A percentile compares a stretch with the other conserved stretches of the same genome.
Conservation (phyloP, 2,797 vertebrate genomes). For the Thripadectes ignobilis region DNA sequence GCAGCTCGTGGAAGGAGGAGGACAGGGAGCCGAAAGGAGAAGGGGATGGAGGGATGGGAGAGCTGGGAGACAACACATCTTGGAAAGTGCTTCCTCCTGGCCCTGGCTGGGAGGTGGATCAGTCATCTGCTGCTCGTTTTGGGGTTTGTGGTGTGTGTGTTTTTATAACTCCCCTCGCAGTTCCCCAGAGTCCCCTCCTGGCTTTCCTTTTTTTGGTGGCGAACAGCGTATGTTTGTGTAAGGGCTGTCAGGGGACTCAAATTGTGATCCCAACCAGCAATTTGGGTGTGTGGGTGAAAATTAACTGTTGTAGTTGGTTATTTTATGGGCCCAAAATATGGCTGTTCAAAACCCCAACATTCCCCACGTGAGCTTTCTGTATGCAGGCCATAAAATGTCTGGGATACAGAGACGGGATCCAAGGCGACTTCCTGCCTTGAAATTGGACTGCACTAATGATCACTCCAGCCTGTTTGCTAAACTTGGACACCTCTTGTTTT, state of each 20-base stretch:
- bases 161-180: conserved; percentile 36
- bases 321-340: conserved; percentile 72
- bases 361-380: conserved; percentile 45
- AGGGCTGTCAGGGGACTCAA: conserved; percentile 59
- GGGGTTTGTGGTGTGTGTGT: neutral
- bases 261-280: conserved; percentile 66
- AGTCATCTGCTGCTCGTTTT: conserved; percentile 55
- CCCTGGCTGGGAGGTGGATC: conserved; percentile 50
- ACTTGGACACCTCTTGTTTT: conserved; percentile 67
- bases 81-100: conserved; percentile 8
- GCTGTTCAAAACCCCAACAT: conserved; percentile 66
- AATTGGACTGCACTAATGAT: conserved; percentile 64
- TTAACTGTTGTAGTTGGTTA: conserved; percentile 69
- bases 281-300: conserved; percentile 72
- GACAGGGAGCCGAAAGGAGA: neutral
- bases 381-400: conserved; percentile 62
- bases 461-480: conserved; percentile 61
- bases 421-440: conserved; percentile 61
- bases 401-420: conserved; percentile 54
- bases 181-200: conserved; percentile 36
- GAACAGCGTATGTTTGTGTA: conserved; percentile 57
- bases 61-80: neutral
- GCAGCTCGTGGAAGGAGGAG: neutral
- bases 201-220: conserved; percentile 28
- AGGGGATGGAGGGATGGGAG: conserved; percentile 18